Base-by-base conservation (phyloP, 2,888 invertebrate species). In the Amiota mariae region DNA sequence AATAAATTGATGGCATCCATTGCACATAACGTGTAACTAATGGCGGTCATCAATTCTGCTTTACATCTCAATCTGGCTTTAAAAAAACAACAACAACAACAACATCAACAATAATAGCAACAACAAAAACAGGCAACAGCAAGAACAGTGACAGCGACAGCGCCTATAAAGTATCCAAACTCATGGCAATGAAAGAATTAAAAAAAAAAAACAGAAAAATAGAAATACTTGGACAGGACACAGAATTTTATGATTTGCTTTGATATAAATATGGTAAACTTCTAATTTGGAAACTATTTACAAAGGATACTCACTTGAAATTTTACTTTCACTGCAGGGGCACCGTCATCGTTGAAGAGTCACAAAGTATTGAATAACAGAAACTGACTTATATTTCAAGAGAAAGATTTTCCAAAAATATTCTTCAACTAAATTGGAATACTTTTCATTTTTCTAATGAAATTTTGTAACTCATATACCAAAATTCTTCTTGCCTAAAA, bases 1-100 rank as follows among this genome's bases (percentile, higher is more conserved):
- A 90, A 90, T 90, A 90, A 90, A 90, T 90, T 90, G 90, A 90
- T 90, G 90, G 90, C 89, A 89, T 89, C 90, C 90, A 90, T 90
- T 90, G 90, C 89, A 90, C 88, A 90, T 90, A 90, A 90, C 90
- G 89, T 90, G 90, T 90, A 90, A 90, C 90, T 90, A 90, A 90
- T 90, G 89, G 88, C 87, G 85, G 88, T 88, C 89, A 90, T 90
- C 90, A 90, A 90, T 90, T 90, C 89, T 89, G 88, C 90, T 90
- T 90, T 90, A 90, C 90, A 90, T 90, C 90, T 90, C 90, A 90
- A 90, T 90, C 90, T 90, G 89, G 88, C 88, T 88, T 87, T 84
- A 77, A 81, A 78, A 74, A 73, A 63, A 73, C 75, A 72, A 61
- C 56, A 74, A 13, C 67, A 67, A 68, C 20, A 54, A 15, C 54